Evolutionary conservation across 1,140 invertebrate species (phyloP).

Genomic region (Sitobion miscanthi): DNA sequence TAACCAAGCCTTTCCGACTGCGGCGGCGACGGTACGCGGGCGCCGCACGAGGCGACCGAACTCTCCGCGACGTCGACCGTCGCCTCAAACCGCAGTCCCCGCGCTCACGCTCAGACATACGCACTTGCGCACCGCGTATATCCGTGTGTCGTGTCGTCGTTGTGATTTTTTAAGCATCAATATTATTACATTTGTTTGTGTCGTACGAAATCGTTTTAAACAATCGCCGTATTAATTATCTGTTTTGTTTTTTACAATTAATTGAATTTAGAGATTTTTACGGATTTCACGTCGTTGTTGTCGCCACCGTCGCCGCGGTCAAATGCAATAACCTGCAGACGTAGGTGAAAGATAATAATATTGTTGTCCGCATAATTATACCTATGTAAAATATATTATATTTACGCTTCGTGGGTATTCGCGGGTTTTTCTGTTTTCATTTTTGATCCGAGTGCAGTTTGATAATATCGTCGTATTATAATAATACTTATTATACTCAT

Average conservation of each 20-base stretch:
- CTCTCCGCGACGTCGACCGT: not conserved
- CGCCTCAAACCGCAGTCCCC: conserved; percentile 33
- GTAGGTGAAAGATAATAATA: no score
- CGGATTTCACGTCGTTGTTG: not conserved
- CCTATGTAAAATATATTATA: not conserved
- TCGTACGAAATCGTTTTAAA: not conserved
- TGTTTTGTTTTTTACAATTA: not conserved
- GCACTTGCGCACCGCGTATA: not conserved
- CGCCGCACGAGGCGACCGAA: not conserved
- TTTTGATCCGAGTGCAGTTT: not conserved
- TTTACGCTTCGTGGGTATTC: not conserved
- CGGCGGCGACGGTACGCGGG: not conserved
- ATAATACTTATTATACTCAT: not conserved
- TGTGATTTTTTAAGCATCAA: not conserved
- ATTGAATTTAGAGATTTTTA: not conserved
- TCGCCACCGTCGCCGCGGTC: no score
- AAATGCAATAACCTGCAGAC: not conserved
- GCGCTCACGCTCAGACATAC: not conserved
- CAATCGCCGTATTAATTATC: not conserved
- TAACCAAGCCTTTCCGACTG: conserved; percentile 41
- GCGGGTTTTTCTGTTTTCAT: not conserved
- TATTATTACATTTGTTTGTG: not conserved
- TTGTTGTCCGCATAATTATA: not conserved
- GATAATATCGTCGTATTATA: not conserved
- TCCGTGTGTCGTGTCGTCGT: not conserved